phyloP scores from a whole-genome alignment of 2,888 invertebrate genomes.

The Bombylius major region DNA sequence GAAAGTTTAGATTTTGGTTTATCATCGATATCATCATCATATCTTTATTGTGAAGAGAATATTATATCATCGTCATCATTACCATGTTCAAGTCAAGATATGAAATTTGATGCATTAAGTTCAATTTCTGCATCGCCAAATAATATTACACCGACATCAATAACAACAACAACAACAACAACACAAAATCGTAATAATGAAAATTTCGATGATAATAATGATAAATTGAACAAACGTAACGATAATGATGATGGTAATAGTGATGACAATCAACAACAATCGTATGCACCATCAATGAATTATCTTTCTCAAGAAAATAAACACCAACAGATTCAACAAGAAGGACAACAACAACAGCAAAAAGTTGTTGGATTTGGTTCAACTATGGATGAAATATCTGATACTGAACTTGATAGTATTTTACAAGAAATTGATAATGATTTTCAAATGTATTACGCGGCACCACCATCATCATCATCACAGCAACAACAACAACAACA shows the following conservation, averaged over 20 bases:
- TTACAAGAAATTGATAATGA: conserved; percentile 35
- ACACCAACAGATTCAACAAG: not conserved
- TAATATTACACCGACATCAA: not conserved
- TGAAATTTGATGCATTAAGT: conserved; percentile 13
- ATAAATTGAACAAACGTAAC: not conserved
- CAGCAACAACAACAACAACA: not conserved
- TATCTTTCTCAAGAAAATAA: not conserved
- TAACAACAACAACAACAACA: not conserved
- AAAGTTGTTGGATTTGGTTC: conserved; percentile 27
- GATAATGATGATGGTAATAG: not conserved
- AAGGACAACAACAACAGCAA: conserved; percentile 1
- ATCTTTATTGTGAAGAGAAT: conserved; percentile 11
- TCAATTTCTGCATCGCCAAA: conserved; percentile 13
- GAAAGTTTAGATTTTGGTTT: conserved; percentile 21
- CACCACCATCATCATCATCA: not conserved
- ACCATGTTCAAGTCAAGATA: conserved; percentile 11
- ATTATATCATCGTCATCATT: conserved; percentile 8
- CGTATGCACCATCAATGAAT: not conserved
- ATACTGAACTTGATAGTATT: conserved; percentile 36
- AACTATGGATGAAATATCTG: conserved; percentile 38
- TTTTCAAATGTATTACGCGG: conserved; percentile 5
- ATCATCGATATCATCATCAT: conserved; percentile 28
- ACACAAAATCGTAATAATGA: not conserved
- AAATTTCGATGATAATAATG: not conserved
- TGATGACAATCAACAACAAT: not conserved